phyloP scores from a whole-genome alignment of 2,888 invertebrate genomes.

The Hipparchia sbordonii region DNA sequence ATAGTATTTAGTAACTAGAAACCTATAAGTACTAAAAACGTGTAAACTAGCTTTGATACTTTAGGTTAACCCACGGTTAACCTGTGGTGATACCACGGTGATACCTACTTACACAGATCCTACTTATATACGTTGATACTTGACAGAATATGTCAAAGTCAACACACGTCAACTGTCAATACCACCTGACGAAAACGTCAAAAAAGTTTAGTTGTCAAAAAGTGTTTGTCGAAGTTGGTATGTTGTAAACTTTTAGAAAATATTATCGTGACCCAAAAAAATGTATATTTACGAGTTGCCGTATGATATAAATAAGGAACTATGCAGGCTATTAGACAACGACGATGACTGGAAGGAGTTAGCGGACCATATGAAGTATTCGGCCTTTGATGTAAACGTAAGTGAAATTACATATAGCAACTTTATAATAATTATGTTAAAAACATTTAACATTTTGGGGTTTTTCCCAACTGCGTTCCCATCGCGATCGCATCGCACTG shows the following conservation, averaged over 20 bases:
- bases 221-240: conserved; percentile 24
- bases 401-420: conserved; percentile 46
- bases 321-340: conserved; percentile 90
- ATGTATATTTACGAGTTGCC: conserved; percentile 88
- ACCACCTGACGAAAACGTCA: not conserved
- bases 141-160: too few species aligned
- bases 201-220: conserved; percentile 32
- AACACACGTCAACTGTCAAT: too few species aligned
- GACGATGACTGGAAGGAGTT: conserved; percentile 91
- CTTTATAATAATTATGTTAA: not conserved
- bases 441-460: conserved; percentile 43
- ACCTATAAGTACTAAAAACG: too few species aligned
- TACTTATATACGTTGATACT: too few species aligned
- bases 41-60: too few species aligned
- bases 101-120: too few species aligned
- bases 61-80: too few species aligned
- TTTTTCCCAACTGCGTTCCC: conserved; percentile 50
- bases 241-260: conserved; percentile 16
- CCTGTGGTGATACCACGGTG: too few species aligned
- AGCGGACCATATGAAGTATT: conserved; percentile 87
- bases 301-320: conserved; percentile 84
- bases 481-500: conserved; percentile 13
- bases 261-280: conserved; percentile 36
- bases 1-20: too few species aligned
- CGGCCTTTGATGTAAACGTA: conserved; percentile 82